These are phyloP conservation scores for Drosophila fungiperda DNA, from an alignment of 2,888 invertebrate genomes.

Conservation along the genomic window DNA sequence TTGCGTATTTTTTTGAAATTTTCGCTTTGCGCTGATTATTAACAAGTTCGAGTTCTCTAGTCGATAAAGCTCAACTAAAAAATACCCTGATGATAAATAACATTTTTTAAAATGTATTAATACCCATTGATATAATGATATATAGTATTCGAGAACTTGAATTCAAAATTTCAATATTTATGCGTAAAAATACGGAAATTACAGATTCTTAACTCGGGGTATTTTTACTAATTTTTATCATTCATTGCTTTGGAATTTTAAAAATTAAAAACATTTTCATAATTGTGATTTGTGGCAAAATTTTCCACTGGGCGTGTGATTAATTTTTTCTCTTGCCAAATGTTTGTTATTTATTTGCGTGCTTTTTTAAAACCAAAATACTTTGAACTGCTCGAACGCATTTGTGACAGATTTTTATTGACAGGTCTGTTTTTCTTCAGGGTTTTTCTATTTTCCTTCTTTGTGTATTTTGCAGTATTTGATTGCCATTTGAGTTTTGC, in stretches of 20 bases:
- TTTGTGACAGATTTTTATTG: slow-evolving; percentile 56
- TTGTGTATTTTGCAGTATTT: slow-evolving; percentile 14
- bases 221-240: slow-evolving; percentile 7
- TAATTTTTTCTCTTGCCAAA: slow-evolving; percentile 31
- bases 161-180: slow-evolving; percentile 21
- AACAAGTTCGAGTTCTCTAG: background rate
- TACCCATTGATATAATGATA: background rate
- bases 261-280: slow-evolving; percentile 15
- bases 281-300: slow-evolving; percentile 49
- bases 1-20: slow-evolving; percentile 23
- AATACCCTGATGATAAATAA: background rate
- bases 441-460: slow-evolving; percentile 14
- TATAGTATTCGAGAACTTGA: background rate
- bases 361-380: slow-evolving; percentile 6
- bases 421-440: slow-evolving; percentile 34
- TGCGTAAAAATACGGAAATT: slow-evolving; percentile 35
- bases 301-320: slow-evolving; percentile 54
- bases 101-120: background rate
- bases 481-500: slow-evolving; percentile 45
- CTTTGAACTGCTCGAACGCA: slow-evolving; percentile 36
- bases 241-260: slow-evolving; percentile 32
- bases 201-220: background rate
- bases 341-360: slow-evolving; percentile 11
- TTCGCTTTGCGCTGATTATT: slow-evolving; percentile 59
- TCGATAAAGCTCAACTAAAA: background rate